These are phyloP conservation scores for Drymonia ruficornis DNA, from an alignment of 2,888 invertebrate species.

Conservation along the genomic window DNA sequence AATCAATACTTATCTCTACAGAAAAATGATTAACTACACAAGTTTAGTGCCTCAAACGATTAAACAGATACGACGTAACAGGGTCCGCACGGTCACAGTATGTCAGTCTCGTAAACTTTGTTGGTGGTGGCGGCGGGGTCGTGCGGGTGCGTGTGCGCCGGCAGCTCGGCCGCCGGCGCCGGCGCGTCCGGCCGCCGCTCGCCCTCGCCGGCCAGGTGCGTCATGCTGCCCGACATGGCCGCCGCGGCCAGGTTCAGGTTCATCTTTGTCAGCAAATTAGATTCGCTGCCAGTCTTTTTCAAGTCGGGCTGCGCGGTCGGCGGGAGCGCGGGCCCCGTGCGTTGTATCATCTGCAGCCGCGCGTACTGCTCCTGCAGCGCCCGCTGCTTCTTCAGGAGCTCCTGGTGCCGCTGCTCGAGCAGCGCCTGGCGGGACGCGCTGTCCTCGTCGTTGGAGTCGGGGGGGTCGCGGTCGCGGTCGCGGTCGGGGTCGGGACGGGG, in stretches of 20 bases:
- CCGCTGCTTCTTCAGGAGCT: slow-evolving; percentile 93
- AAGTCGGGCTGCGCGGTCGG: slow-evolving; percentile 87
- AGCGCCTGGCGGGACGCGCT: slow-evolving; percentile 86
- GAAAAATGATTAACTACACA: slow-evolving; percentile 14
- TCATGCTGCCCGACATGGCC: slow-evolving; percentile 72
- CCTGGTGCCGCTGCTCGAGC: slow-evolving; percentile 94
- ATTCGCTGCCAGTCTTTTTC: slow-evolving; percentile 95
- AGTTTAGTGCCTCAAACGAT: slow-evolving; percentile 29
- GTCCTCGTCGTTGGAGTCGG: slow-evolving; percentile 70
- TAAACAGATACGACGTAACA: slow-evolving; percentile 54
- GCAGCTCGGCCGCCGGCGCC: slow-evolving; percentile 29
- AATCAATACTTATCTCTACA: slow-evolving; percentile 27
- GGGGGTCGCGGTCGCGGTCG: slow-evolving; percentile 54
- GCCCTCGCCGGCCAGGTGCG: slow-evolving; percentile 60
- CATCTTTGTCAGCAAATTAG: slow-evolving; percentile 93
- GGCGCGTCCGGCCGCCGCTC: slow-evolving; percentile 28
- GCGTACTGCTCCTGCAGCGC: slow-evolving; percentile 96
- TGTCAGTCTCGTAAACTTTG: slow-evolving; percentile 96
- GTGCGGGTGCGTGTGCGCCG: slow-evolving; percentile 28
- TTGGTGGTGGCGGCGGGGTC: slow-evolving; percentile 86
- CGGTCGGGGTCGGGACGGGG: slow-evolving; percentile 76
- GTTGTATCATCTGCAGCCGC: slow-evolving; percentile 93
- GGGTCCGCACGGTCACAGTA: slow-evolving; percentile 88
- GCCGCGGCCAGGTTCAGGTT: slow-evolving; percentile 87
- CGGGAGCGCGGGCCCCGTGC: slow-evolving; percentile 88